Evolutionary conservation across 1,140 invertebrate species (phyloP).

Genomic region (Drosophila ohnishii): DNA sequence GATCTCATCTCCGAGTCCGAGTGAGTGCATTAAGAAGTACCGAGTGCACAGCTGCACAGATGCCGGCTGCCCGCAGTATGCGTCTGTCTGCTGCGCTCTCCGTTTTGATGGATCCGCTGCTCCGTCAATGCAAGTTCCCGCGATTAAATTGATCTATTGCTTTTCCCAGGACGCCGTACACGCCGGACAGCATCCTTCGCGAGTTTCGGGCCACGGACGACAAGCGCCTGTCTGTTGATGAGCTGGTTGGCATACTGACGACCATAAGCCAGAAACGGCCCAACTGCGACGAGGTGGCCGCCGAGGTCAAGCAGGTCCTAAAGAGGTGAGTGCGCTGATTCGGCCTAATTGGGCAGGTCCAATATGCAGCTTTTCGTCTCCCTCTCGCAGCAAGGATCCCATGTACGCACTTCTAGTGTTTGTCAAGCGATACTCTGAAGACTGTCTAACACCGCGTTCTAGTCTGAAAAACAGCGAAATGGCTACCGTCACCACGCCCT

Average conservation of each 20-base stretch:
- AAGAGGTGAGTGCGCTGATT: constrained; percentile 43
- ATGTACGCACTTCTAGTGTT: constrained; percentile 72
- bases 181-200: constrained; percentile 60
- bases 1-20: constrained; percentile 55
- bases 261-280: constrained; percentile 66
- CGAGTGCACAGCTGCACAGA: constrained; percentile 16
- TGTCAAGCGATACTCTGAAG: constrained; percentile 51
- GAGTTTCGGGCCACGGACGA: constrained; percentile 67
- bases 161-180: constrained; percentile 47
- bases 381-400: constrained; percentile 64
- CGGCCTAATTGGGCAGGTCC: neutral
- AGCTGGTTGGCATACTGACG: constrained; percentile 59
- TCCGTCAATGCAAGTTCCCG: neutral
- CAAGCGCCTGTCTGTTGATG: constrained; percentile 40
- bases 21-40: constrained; percentile 39
- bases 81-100: neutral
- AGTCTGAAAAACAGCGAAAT: neutral
- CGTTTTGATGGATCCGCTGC: neutral
- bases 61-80: neutral
- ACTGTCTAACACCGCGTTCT: neutral
- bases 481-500: neutral
- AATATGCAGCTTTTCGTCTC: neutral
- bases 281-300: constrained; percentile 47
- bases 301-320: constrained; percentile 50
- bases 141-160: neutral